These are phyloP conservation scores for Lordiphosa clarofinis DNA, from an alignment of 1,140 invertebrate genomes.

Conservation along the genomic window DNA sequence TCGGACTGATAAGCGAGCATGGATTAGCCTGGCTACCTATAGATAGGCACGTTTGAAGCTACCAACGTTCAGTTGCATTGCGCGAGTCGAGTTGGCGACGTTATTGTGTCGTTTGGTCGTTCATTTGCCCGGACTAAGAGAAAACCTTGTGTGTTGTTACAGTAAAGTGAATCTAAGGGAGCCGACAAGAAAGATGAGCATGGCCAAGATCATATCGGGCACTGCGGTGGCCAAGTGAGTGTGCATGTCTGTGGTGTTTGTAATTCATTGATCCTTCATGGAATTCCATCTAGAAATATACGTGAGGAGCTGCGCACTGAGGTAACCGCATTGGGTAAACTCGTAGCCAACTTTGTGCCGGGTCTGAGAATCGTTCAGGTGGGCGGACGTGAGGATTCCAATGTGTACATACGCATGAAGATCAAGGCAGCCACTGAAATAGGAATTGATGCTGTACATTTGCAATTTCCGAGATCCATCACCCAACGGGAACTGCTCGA, in stretches of 20 bases:
- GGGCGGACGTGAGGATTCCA: conserved; percentile 97
- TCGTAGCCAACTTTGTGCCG: conserved; percentile 85
- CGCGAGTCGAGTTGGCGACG: conserved; percentile 47
- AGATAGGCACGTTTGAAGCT: conserved; percentile 40
- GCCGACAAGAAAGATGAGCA: conserved; percentile 49
- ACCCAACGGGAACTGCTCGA: conserved; percentile 87
- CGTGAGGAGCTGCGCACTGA: conserved; percentile 85
- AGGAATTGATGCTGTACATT: conserved; percentile 91
- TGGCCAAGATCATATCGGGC: conserved; percentile 83
- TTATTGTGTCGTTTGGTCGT: conserved; percentile 18
- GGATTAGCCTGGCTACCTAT: conserved; percentile 37
- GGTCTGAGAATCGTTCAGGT: conserved; percentile 93
- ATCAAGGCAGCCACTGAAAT: conserved; percentile 95
- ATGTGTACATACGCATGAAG: conserved; percentile 99
- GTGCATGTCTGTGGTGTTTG: conserved; percentile 64
- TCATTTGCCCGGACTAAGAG: conserved; percentile 12
- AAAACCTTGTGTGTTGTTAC: conserved; percentile 37
- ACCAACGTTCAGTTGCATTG: conserved; percentile 55
- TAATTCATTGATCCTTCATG: background rate
- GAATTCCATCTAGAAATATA: conserved; percentile 85
- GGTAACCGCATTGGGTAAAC: conserved; percentile 83
- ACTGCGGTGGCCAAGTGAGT: conserved; percentile 82
- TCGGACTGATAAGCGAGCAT: conserved; percentile 50
- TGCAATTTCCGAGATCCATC: conserved; percentile 89
- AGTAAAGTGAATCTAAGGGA: conserved; percentile 27